Evolutionary conservation across 2,888 invertebrate genomes (phyloP).

Genomic region (Galerucella nymphaeae): DNA sequence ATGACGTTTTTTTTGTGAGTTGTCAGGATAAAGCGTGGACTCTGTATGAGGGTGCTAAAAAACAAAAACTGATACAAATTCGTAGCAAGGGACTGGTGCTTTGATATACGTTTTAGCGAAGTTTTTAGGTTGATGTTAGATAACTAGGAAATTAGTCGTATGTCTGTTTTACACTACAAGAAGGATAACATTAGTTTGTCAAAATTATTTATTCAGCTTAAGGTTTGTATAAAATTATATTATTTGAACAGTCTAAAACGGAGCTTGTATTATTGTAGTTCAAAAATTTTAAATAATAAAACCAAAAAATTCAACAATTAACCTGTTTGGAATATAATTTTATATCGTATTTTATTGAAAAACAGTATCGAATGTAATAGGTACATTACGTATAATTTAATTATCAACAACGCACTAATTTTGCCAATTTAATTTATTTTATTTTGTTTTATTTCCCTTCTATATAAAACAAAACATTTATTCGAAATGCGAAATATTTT

Average conservation of each 20-base stretch:
- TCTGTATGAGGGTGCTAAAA: constrained; percentile 2
- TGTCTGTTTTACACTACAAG: not conserved
- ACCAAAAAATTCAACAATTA: no score
- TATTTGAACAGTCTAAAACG: no score
- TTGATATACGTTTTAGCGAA: constrained; percentile 3
- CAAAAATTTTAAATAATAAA: no score
- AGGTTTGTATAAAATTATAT: no score
- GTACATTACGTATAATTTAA: not conserved
- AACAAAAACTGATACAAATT: constrained; percentile 16
- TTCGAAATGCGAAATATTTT: not conserved
- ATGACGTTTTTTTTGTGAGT: constrained; percentile 13
- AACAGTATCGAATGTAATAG: not conserved
- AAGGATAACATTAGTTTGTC: not conserved
- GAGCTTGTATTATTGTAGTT: no score
- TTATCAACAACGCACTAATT: not conserved
- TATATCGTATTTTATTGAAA: not conserved
- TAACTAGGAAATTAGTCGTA: constrained; percentile 19
- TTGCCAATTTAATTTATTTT: not conserved
- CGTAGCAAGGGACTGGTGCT: constrained; percentile 3
- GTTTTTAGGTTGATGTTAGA: constrained; percentile 15
- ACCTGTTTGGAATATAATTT: not conserved
- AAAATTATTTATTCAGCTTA: not conserved
- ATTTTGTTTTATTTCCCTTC: not conserved
- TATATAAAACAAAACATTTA: not conserved
- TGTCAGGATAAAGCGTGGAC: constrained; percentile 11